Conservation (phyloP, 2,888 invertebrate genomes). For the Lampropteryx suffumata region DNA sequence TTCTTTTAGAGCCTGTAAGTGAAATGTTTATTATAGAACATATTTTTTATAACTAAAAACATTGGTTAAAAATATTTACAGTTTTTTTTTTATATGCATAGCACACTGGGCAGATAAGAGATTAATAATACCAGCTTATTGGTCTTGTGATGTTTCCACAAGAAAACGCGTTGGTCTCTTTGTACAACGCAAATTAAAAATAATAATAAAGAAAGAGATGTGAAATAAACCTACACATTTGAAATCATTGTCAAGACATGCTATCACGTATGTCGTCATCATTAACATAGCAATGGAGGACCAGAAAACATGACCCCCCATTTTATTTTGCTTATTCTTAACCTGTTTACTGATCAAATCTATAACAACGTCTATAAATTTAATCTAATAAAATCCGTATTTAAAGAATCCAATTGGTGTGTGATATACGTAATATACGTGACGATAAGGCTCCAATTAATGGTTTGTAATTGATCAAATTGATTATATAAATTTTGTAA, state of each 20-base stretch:
- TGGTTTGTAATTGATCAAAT: conserved; percentile 22
- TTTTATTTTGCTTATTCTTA: conserved; percentile 33
- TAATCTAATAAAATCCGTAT: conserved; percentile 29
- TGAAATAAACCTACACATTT: conserved; percentile 56
- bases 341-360: conserved; percentile 17
- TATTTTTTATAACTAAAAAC: too few species aligned
- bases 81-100: too few species aligned
- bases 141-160: too few species aligned
- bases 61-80: too few species aligned
- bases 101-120: too few species aligned
- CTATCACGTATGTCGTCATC: conserved; percentile 48
- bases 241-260: conserved; percentile 65
- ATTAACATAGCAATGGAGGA: conserved; percentile 61
- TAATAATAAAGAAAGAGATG: too few species aligned
- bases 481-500: conserved; percentile 38
- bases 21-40: conserved; percentile 21
- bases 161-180: too few species aligned
- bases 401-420: conserved; percentile 43
- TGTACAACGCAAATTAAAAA: too few species aligned
- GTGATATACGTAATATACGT: conserved; percentile 39
- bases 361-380: conserved; percentile 17
- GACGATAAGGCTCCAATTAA: conserved; percentile 28
- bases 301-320: conserved; percentile 68
- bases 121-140: too few species aligned
- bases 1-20: conserved; percentile 67